Evolutionary conservation across 2,113 vertebrate species (phyloP).

Genomic region (Pseudolaguvia tuberculata): DNA sequence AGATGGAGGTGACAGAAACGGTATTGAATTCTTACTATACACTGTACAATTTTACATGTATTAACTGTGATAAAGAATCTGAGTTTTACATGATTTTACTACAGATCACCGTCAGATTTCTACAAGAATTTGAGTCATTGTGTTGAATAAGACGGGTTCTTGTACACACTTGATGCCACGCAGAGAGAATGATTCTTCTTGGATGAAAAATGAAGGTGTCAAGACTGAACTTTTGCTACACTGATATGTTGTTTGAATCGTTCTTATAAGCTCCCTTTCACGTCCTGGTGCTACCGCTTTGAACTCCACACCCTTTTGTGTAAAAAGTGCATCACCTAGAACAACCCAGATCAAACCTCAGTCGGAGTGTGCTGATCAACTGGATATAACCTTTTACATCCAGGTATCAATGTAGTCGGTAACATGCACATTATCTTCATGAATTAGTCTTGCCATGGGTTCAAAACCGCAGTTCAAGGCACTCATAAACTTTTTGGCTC

Average conservation of each 20-base stretch:
- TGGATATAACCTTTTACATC: too few species aligned
- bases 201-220: neutral
- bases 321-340: neutral
- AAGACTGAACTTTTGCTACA: neutral
- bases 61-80: conserved; percentile 7
- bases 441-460: conserved; percentile 31
- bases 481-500: conserved; percentile 58
- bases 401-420: neutral
- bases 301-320: neutral
- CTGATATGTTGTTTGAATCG: neutral
- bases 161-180: neutral
- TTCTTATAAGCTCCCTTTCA: neutral
- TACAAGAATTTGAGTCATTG: neutral
- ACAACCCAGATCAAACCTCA: neutral
- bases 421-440: conserved; percentile 1
- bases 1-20: neutral
- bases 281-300: neutral
- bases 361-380: neutral
- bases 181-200: neutral
- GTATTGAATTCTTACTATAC: conserved; percentile 16
- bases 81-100: neutral
- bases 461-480: conserved; percentile 65
- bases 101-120: neutral
- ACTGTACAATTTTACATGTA: conserved; percentile 17
- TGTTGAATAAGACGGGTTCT: conserved; percentile 11